These are phyloP conservation scores for Stenoptilia bipunctidactyla DNA, from an alignment of 2,888 invertebrate genomes.

Conservation along the genomic window DNA sequence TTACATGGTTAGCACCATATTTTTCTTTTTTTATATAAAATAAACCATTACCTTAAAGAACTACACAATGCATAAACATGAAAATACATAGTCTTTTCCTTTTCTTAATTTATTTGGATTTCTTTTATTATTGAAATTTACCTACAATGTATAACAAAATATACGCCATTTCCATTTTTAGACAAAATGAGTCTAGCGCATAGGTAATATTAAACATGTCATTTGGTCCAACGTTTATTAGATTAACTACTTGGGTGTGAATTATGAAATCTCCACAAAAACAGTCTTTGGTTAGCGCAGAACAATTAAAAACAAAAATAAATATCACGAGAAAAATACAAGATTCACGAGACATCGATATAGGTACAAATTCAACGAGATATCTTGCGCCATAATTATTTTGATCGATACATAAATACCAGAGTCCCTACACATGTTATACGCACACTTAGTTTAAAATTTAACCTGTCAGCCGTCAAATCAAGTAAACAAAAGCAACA, in stretches of 20 bases:
- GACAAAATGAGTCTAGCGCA: too few relatives aligned
- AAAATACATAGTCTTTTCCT: slow-evolving; percentile 53
- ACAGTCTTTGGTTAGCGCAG: slow-evolving; percentile 69
- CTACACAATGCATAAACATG: slow-evolving; percentile 44
- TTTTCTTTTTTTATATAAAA: slow-evolving; percentile 53
- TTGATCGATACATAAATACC: slow-evolving; percentile 20
- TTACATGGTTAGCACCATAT: slow-evolving; percentile 58
- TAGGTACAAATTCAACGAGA: slow-evolving; percentile 4
- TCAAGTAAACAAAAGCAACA: too few relatives aligned
- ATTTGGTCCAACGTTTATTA: slow-evolving; percentile 65
- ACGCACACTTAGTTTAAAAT: too few relatives aligned
- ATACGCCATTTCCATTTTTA: too few relatives aligned
- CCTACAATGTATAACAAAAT: too few relatives aligned
- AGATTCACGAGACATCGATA: slow-evolving; percentile 7
- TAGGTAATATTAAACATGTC: slow-evolving; percentile 12
- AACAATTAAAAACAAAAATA: slow-evolving; percentile 45
- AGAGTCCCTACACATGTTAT: slow-evolving; percentile 26
- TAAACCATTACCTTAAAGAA: slow-evolving; percentile 53
- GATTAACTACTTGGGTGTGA: slow-evolving; percentile 19
- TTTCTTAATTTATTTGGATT: slow-evolving; percentile 19
- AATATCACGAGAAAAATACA: slow-evolving; percentile 62
- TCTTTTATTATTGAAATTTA: too few relatives aligned
- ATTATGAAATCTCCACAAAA: slow-evolving; percentile 44
- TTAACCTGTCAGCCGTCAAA: too few relatives aligned
- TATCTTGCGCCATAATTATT: slow-evolving; percentile 9